These are phyloP conservation scores for Oryzias melastigma DNA, from an alignment of 2,113 vertebrate genomes.

Conservation along the genomic window DNA sequence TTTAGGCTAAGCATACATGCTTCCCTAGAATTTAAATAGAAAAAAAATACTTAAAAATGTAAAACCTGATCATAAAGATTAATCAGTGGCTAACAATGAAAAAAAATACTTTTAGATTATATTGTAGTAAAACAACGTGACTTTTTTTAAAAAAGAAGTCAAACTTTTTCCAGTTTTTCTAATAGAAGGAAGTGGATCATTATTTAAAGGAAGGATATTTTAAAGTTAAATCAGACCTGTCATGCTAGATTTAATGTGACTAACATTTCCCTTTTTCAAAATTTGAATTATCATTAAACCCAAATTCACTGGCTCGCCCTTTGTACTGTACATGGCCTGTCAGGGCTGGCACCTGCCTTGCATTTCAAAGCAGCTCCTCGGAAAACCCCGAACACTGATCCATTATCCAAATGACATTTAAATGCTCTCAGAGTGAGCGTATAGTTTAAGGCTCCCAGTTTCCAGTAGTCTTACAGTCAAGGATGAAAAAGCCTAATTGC, in stretches of 20 bases:
- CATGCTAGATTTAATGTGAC: conserved; percentile 43
- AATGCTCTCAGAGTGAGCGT: conserved; percentile 37
- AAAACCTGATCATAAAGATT: not conserved
- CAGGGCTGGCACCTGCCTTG: conserved; percentile 37
- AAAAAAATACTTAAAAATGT: conserved; percentile 1
- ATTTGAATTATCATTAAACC: conserved; percentile 43
- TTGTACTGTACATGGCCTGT: not conserved
- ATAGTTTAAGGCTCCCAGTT: conserved; percentile 38
- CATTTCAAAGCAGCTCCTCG: conserved; percentile 50
- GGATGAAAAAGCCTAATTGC: conserved; percentile 44
- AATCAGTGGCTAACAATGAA: too few relatives aligned
- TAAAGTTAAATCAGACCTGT: conserved; percentile 41
- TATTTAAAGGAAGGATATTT: conserved; percentile 38
- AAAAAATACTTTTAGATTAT: not conserved
- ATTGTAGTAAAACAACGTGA: not conserved
- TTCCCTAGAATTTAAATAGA: too few relatives aligned
- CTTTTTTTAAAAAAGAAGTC: conserved; percentile 26
- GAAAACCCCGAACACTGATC: conserved; percentile 22
- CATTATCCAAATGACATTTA: conserved; percentile 64
- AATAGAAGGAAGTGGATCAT: conserved; percentile 21
- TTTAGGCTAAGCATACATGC: too few relatives aligned
- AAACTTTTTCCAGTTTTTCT: conserved; percentile 5
- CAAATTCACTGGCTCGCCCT: conserved; percentile 36
- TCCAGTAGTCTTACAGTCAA: conserved; percentile 46
- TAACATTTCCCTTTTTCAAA: conserved; percentile 49